A percentile compares a stretch with the other conserved stretches of the same genome.
phyloP scores from a whole-genome alignment of 1,140 invertebrate species.

The Drosophila aff. region DNA sequence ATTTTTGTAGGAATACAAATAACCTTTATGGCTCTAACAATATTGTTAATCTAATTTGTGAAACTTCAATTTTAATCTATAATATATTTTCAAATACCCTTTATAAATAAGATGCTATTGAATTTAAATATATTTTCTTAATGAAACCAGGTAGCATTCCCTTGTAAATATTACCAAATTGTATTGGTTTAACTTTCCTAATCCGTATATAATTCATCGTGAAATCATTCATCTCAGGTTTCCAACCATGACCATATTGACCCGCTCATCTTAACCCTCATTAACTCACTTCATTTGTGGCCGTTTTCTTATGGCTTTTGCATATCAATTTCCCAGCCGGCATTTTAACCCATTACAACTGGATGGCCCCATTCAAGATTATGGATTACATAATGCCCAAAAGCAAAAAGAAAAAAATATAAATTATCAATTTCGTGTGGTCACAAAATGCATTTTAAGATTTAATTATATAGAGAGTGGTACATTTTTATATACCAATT shows the following conservation, averaged over 20 bases:
- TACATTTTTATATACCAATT: conserved; percentile 30
- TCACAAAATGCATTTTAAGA: conserved; percentile 49
- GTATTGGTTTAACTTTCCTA: not conserved
- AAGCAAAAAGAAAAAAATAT: not conserved
- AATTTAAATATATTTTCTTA: not conserved
- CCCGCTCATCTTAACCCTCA: conserved; percentile 39
- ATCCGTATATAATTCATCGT: conserved; percentile 2
- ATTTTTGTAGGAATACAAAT: too few relatives aligned
- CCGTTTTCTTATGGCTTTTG: conserved; percentile 15
- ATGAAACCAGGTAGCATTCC: not conserved
- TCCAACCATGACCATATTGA: conserved; percentile 11
- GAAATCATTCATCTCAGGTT: conserved; percentile 1
- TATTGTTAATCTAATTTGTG: not conserved
- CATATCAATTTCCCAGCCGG: conserved; percentile 37
- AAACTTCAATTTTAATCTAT: not conserved
- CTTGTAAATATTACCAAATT: conserved; percentile 3
- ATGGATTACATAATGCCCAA: conserved; percentile 51
- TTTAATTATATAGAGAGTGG: conserved; percentile 64
- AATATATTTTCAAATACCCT: too few relatives aligned
- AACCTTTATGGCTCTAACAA: too few relatives aligned
- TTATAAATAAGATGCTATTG: not conserved
- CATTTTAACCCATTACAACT: conserved; percentile 39
- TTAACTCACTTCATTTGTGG: conserved; percentile 40
- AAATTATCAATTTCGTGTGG: conserved; percentile 53
- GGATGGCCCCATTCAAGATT: conserved; percentile 35